phyloP scores from a whole-genome alignment of 1,140 invertebrate genomes.

The Drosophila ficusphila region DNA sequence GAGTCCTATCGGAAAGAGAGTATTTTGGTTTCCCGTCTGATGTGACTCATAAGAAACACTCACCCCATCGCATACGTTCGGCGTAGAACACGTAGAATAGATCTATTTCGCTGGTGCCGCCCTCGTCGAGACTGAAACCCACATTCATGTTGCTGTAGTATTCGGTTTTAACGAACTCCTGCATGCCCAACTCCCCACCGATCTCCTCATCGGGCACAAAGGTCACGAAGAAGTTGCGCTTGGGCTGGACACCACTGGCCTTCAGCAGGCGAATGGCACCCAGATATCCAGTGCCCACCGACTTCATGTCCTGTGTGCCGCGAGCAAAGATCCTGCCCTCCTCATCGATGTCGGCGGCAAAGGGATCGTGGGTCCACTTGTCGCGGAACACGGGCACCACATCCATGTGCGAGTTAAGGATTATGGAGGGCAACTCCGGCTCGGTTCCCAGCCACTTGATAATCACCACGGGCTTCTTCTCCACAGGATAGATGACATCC shows the following conservation, averaged over 20 bases:
- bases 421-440: constrained; percentile 87
- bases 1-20: constrained; percentile 22
- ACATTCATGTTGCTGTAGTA: constrained; percentile 93
- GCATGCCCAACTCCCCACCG: constrained; percentile 93
- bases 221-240: constrained; percentile 89
- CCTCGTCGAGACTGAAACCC: constrained; percentile 96
- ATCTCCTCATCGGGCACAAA: constrained; percentile 97
- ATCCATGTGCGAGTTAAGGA: constrained; percentile 95
- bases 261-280: constrained; percentile 90
- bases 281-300: constrained; percentile 84
- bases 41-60: constrained; percentile 53
- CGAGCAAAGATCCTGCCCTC: constrained; percentile 92
- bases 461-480: constrained; percentile 88
- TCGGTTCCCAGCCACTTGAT: constrained; percentile 90
- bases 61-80: constrained; percentile 90
- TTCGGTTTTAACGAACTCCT: constrained; percentile 90
- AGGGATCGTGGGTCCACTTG: constrained; percentile 88
- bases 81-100: constrained; percentile 90
- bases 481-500: constrained; percentile 84
- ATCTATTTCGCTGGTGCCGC: constrained; percentile 86
- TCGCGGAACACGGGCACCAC: constrained; percentile 92
- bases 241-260: constrained; percentile 85
- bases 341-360: constrained; percentile 89
- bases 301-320: constrained; percentile 89
- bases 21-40: background rate